Percentiles rank a stretch among this genome's conserved stretches.
Conservation (phyloP, 2,888 invertebrate genomes). For the Diaphora mendica region DNA sequence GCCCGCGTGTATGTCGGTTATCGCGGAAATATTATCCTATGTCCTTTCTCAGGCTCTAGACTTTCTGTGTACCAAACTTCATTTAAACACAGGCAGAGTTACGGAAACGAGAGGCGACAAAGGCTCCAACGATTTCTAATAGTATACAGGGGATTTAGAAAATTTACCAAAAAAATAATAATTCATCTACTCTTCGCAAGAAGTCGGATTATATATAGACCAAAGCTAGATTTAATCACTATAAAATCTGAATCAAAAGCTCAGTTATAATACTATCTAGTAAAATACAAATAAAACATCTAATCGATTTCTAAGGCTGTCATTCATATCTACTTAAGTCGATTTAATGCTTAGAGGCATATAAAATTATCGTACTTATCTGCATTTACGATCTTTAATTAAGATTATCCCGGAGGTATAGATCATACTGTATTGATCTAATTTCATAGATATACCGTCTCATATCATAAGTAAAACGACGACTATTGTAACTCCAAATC, state of each 20-base stretch:
- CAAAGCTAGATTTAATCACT: not conserved
- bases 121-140: too few relatives aligned
- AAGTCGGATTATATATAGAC: not conserved
- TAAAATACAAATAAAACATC: not conserved
- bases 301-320: not conserved
- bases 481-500: not conserved
- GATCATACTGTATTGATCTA: not conserved
- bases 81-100: too few relatives aligned
- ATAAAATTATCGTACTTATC: not conserved
- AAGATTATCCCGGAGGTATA: constrained; percentile 2
- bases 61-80: too few relatives aligned
- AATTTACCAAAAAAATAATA: too few relatives aligned
- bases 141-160: too few relatives aligned
- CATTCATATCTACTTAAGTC: constrained; percentile 5
- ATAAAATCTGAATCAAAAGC: not conserved
- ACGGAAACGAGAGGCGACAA: too few relatives aligned
- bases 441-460: not conserved
- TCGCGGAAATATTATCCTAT: too few relatives aligned
- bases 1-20: too few relatives aligned
- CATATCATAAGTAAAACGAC: not conserved
- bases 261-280: not conserved
- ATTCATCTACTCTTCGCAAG: not conserved
- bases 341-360: not conserved
- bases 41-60: too few relatives aligned
- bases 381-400: constrained; percentile 10